Conservation (phyloP, 2,797 vertebrate species). For the Amphiprion clarkii region DNA sequence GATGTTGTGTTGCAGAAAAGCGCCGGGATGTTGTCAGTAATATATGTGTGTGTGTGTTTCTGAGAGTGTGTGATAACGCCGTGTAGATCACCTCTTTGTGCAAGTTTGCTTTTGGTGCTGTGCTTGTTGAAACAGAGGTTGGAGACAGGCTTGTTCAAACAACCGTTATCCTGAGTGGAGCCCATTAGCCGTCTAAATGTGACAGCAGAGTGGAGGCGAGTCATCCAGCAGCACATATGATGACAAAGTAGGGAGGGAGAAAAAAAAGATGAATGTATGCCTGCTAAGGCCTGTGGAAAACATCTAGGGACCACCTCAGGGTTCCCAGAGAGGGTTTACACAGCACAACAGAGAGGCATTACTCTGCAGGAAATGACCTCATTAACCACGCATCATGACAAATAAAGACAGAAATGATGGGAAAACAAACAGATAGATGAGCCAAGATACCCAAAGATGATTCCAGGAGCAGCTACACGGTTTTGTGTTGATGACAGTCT, state of each 20-base stretch:
- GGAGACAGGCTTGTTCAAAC: slow-evolving; percentile 77
- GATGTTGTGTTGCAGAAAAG: not conserved
- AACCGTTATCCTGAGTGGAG: slow-evolving; percentile 77
- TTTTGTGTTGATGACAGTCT: slow-evolving; percentile 51
- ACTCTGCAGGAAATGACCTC: slow-evolving; percentile 54
- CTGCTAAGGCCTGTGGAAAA: slow-evolving; percentile 61
- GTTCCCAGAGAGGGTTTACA: slow-evolving; percentile 54
- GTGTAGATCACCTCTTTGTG: slow-evolving; percentile 12
- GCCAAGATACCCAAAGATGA: slow-evolving; percentile 21
- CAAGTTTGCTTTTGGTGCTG: slow-evolving; percentile 61
- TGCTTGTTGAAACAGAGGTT: slow-evolving; percentile 74
- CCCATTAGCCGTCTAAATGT: slow-evolving; percentile 77
- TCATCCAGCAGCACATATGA: slow-evolving; percentile 54
- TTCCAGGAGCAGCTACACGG: slow-evolving; percentile 28
- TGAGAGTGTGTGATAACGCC: slow-evolving; percentile 20
- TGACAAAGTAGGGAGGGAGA: slow-evolving; percentile 75
- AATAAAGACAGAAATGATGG: slow-evolving; percentile 57
- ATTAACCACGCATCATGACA: slow-evolving; percentile 58
- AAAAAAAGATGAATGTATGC: slow-evolving; percentile 76
- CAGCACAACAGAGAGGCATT: slow-evolving; percentile 55
- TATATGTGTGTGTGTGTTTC: not conserved
- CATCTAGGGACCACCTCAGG: slow-evolving; percentile 63
- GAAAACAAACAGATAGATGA: slow-evolving; percentile 54
- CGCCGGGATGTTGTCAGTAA: not conserved
- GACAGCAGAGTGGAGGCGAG: slow-evolving; percentile 47